Conservation (phyloP, 1,140 invertebrate species). For the Littorina saxatilis region DNA sequence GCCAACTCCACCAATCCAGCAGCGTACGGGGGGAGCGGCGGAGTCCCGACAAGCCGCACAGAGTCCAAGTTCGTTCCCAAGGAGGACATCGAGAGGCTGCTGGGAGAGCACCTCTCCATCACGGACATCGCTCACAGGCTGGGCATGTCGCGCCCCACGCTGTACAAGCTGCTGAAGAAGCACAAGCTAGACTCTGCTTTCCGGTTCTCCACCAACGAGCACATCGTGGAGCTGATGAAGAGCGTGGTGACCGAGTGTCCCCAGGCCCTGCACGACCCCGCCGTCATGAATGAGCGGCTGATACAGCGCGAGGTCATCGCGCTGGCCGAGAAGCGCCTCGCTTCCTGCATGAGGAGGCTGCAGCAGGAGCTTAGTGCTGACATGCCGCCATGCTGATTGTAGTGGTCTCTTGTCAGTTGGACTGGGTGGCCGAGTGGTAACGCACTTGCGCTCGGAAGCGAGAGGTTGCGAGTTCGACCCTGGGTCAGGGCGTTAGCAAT, state of each 20-base stretch:
- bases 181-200: slow-evolving; percentile 32
- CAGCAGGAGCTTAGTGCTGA: not conserved
- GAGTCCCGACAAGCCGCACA: not conserved
- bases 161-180: slow-evolving; percentile 33
- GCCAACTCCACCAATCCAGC: not conserved
- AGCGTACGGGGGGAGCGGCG: not conserved
- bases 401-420: too few relatives aligned
- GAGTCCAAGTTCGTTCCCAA: slow-evolving; percentile 25
- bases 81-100: slow-evolving; percentile 27
- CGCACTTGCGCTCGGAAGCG: too few relatives aligned
- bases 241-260: slow-evolving; percentile 16
- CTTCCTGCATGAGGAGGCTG: slow-evolving; percentile 15
- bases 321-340: not conserved
- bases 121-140: slow-evolving; percentile 25
- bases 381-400: too few relatives aligned
- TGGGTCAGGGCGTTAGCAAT: too few relatives aligned
- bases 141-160: slow-evolving; percentile 34
- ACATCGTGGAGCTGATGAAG: slow-evolving; percentile 18
- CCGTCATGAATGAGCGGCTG: slow-evolving; percentile 14
- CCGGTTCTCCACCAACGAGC: slow-evolving; percentile 32
- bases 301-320: not conserved
- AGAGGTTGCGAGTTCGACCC: too few relatives aligned
- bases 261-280: slow-evolving; percentile 1
- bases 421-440: too few relatives aligned
- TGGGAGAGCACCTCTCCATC: slow-evolving; percentile 28